A percentile compares a stretch with the other conserved stretches of the same genome.
These are phyloP conservation scores for Barbus barbus DNA, from an alignment of 2,113 vertebrate species.

Conservation along the genomic window DNA sequence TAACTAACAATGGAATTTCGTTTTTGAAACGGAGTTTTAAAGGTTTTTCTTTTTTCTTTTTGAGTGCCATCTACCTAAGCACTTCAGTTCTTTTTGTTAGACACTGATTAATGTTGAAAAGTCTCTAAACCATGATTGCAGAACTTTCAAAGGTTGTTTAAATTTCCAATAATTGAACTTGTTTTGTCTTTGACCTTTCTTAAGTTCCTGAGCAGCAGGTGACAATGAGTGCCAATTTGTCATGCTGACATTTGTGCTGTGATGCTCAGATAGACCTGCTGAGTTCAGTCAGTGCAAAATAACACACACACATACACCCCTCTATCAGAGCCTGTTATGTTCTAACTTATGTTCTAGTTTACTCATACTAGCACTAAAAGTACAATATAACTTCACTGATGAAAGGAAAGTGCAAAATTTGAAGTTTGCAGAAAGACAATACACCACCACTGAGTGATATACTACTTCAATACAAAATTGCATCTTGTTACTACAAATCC, in stretches of 20 bases:
- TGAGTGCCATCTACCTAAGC: background rate
- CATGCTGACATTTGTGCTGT: slow-evolving; percentile 20
- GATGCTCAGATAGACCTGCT: slow-evolving; percentile 29
- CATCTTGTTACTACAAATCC: background rate
- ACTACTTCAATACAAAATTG: background rate
- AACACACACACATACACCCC: background rate
- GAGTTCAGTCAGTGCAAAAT: slow-evolving; percentile 36
- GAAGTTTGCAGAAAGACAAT: background rate
- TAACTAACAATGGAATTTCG: background rate
- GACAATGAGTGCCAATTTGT: slow-evolving; percentile 11
- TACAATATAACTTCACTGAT: background rate
- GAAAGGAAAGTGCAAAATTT: background rate
- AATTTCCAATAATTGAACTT: background rate
- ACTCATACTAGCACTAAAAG: background rate
- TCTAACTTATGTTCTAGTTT: background rate
- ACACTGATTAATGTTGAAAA: background rate
- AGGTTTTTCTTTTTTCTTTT: background rate
- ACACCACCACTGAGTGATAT: background rate
- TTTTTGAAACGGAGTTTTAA: background rate
- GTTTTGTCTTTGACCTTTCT: slow-evolving; percentile 45
- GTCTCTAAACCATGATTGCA: background rate
- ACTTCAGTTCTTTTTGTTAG: background rate
- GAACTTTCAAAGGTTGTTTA: background rate
- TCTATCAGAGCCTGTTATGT: background rate
- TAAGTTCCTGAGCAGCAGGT: slow-evolving; percentile 40